Evolutionary conservation across 2,797 vertebrate genomes (phyloP).

Genomic region (Microhierax caerulescens): DNA sequence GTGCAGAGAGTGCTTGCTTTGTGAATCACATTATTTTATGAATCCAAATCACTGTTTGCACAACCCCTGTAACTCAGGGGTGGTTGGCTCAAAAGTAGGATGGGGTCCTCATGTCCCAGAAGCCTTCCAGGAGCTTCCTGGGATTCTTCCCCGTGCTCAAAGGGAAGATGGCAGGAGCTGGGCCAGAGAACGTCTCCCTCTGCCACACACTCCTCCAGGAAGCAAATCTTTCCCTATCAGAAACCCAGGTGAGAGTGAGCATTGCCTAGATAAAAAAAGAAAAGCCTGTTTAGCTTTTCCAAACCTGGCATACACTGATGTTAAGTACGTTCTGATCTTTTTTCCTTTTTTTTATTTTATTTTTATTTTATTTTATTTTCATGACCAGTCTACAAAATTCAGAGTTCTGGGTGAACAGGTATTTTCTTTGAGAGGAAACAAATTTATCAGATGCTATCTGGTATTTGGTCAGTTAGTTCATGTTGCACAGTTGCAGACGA

Average conservation of each 20-base stretch:
- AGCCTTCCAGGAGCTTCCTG: neutral
- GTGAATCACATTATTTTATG: neutral
- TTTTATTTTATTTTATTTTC: neutral
- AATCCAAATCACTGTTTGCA: neutral
- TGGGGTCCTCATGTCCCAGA: neutral
- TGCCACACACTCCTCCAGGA: rapidly evolving
- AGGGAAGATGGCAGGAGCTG: neutral
- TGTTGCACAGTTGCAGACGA: neutral
- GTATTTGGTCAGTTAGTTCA: neutral
- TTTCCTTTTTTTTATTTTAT: neutral
- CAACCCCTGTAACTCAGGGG: neutral
- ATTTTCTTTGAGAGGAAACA: neutral
- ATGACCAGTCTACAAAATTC: neutral
- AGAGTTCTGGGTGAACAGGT: neutral
- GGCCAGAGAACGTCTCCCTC: rapidly evolving
- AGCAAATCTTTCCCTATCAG: neutral
- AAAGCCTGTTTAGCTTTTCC: neutral
- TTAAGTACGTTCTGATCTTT: neutral
- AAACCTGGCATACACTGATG: neutral
- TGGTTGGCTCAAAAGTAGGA: neutral
- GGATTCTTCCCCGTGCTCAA: rapidly evolving
- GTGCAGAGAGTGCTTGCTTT: neutral
- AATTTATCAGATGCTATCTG: neutral
- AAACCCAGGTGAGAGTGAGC: neutral
- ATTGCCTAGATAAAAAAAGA: neutral